Evolutionary conservation across 1,140 invertebrate species (phyloP), one percentile per base, ranked within the genome.

Genomic region (Bursaphelenchus mucronatus): DNA sequence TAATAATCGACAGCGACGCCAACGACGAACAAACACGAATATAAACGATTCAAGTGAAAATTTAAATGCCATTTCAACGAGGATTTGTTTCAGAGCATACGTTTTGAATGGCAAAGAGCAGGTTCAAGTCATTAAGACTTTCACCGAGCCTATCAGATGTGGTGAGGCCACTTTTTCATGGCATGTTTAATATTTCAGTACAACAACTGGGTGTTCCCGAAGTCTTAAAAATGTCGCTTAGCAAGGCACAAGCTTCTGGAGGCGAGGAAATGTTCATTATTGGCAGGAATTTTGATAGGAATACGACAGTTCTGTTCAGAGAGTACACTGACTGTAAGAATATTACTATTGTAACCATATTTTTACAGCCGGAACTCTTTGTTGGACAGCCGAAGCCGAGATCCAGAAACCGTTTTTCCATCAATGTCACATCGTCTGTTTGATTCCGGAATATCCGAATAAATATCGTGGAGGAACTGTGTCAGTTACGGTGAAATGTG

Each of bases 271-370:
- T 97, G 13, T 95, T 95, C 81, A 89, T 96, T 52, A 87, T 97
- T 57, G 93, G 94, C 9, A 95, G 96, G 83, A 96, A 97, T 83
- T 96, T 97, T 81, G 85, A 93, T 11, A 94, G 95, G 83, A 92
- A 95, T 82, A 92, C 91, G 1, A 87, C 87, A 58, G 88, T 96
- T 8, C 85, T 91, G 47, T 95, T 96, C 81, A 88, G 89, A 82
- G 83, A 90, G 44, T 81, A 71, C 45, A 76, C 68, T 46, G 61
- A 73, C 41, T 61, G 68, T 70, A 52, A 50, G 11, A 50, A 17
- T 39, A 15, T 13, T 88, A 73, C 70, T 78, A 19, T 11, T 43
- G 9, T 15, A 21, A 10, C 40, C 44, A 39, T 56, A 56, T 66
- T 46, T 10, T 39, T 70, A 47, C 69, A 63, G 63, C 73, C 47